Conservation (phyloP, 2,797 vertebrate genomes). For the Protonibea diacanthus region DNA sequence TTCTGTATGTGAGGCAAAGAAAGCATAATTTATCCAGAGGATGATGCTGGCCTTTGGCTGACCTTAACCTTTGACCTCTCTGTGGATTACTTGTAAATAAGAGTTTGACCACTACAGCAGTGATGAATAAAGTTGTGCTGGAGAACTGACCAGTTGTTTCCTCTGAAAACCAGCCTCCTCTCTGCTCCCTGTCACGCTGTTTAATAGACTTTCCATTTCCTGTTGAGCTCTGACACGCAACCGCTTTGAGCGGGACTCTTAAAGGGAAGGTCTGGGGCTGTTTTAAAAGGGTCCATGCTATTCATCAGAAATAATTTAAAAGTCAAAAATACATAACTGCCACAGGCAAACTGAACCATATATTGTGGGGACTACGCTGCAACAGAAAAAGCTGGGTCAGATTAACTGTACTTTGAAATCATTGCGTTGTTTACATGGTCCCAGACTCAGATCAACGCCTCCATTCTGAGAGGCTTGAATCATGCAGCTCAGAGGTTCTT, state of each 20-base stretch:
- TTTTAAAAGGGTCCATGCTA: conserved; percentile 3
- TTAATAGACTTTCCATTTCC: conserved; percentile 82
- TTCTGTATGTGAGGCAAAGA: neutral
- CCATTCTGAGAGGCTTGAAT: conserved; percentile 50
- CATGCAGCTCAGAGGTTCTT: conserved; percentile 59
- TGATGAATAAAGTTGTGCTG: conserved; percentile 33
- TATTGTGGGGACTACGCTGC: neutral
- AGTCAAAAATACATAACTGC: neutral
- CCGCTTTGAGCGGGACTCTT: conserved; percentile 15
- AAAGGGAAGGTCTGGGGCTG: conserved; percentile 19
- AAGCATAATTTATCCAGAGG: neutral
- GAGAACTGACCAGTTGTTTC: conserved; percentile 56
- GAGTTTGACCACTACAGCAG: neutral
- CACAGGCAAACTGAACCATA: neutral
- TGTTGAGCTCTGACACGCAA: conserved; percentile 63
- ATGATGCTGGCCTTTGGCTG: neutral
- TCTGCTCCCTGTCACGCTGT: conserved; percentile 73
- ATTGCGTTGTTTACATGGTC: conserved; percentile 29
- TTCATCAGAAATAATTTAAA: conserved; percentile 21
- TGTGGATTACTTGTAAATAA: conserved; percentile 4
- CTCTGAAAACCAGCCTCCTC: conserved; percentile 74
- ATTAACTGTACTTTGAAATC: conserved; percentile 25
- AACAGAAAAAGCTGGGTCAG: neutral
- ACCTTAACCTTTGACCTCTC: conserved; percentile 20
- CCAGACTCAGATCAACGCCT: conserved; percentile 57